Evolutionary conservation across 1,140 invertebrate genomes (phyloP), one percentile per base, ranked within the genome.

Genomic region (Panagrolaimus sp.): DNA sequence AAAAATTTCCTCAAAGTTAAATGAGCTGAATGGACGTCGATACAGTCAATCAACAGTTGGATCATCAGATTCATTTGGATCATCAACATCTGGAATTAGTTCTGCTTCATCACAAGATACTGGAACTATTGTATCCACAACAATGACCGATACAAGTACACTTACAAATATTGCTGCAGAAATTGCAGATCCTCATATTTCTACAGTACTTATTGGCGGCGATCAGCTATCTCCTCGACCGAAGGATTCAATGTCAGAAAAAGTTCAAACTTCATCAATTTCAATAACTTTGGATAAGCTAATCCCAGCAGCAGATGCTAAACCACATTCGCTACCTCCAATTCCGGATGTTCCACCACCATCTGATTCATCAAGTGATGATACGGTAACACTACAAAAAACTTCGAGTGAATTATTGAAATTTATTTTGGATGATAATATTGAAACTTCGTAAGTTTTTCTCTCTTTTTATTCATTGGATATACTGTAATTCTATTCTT

Each of bases 51-150:
- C 75, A 25, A 77, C 75, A 31, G 67, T 70, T 14, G 67, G 64
- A 9, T 76, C 69, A 7, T 66, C 72, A 5, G 75, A 77, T 43
- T 77, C 75, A 2, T 77, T 77, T 63, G 75, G 64, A 5, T 77
- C 75, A 13, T 77, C 75, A 23, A 76, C 75, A 8, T 77, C 75
- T 14, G 75, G 75, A n/a, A 79, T 77, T 20, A 67, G 63, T 25
- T 75, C 75, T 57, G 53, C 71, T 1, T 74, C 73, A 5, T 51
- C 46, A 42, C 31, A 20, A 27, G 61, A 67, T 1, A 11, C 5
- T 53, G 38, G 53, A 66, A 67, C 53, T 14, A 45, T 46, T 27
- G 16, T 9, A 20, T 23, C 13, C 5, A 23, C 31, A n/a, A 16
- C 51, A 20, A 57, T 57, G 25, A 5, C 62, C 13, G 46, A 67